Percentiles rank a stretch among this genome's conserved stretches.
These are phyloP conservation scores for Nymphicus hollandicus DNA, from an alignment of 2,113 vertebrate species.

Conservation along the genomic window DNA sequence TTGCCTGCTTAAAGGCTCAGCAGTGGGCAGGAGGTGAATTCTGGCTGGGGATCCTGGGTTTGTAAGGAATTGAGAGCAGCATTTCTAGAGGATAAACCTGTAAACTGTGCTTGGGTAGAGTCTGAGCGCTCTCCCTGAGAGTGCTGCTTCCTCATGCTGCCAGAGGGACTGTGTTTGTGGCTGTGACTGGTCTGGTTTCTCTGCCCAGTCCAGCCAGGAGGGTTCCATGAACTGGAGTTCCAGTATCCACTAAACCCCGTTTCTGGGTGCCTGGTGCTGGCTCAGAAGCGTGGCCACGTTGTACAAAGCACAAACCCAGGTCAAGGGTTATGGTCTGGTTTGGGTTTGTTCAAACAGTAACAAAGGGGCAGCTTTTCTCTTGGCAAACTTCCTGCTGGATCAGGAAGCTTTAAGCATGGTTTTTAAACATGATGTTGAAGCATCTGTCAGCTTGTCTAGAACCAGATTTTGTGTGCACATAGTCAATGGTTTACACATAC, in stretches of 20 bases:
- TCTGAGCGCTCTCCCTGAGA: background rate
- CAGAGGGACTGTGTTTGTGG: background rate
- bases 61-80: background rate
- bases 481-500: background rate
- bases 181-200: rapidly evolving
- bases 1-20: background rate
- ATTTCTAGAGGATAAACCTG: background rate
- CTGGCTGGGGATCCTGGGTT: background rate
- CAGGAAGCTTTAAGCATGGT: background rate
- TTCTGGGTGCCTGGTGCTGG: background rate
- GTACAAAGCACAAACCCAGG: background rate
- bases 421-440: background rate
- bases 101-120: background rate
- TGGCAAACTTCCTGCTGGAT: background rate
- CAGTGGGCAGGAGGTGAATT: background rate
- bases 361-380: background rate
- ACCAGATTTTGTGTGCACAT: background rate
- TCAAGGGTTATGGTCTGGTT: background rate
- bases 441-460: background rate
- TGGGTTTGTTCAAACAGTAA: background rate
- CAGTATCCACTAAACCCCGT: background rate
- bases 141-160: rapidly evolving
- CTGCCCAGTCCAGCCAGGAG: background rate
- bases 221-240: background rate
- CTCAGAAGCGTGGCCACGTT: rapidly evolving